Base-by-base conservation (phyloP, 1,140 invertebrate genomes). In the Diabrotica undecimpunctata region DNA sequence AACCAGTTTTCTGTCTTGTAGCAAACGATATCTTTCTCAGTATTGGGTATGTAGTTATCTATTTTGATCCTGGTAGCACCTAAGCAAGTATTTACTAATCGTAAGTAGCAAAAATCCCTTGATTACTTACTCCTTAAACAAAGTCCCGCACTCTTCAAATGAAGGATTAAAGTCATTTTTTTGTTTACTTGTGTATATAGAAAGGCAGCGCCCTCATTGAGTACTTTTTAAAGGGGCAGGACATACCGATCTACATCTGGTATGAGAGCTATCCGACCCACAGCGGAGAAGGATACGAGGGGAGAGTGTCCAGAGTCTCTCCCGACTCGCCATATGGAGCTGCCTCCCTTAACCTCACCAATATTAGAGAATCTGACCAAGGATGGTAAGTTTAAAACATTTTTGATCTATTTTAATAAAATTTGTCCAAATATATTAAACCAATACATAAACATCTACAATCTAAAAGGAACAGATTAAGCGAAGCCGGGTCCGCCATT, bases 161-260 rank as follows among this genome's bases (percentile, higher is more conserved):
- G 46, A 55, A 61, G 62, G 62, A 72, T 67, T 69, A 68, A 69
- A 65, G 68, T 70, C 61, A 66, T 72, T 72, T 72, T 72, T 70
- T 58, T 53, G 55, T 72, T 72, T 72, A 69, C 68, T 58, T 53
- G 54, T 67, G 61, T 67, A 64, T 66, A 60, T 66, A 70, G 69
- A 70, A 70, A 63, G 66, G 66, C 66, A 59, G 66, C 57, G 67
- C 69, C 69, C 66, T 70, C 66, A 70, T 70, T 68, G 69, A 70
- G 66, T 65, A 70, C 67, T 73, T 77, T 73, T 74, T 79, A 78
- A 85, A 94, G 92, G 92, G 91, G 79, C 87, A 91, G 84, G 93
- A 95, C 82, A 91, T 95, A 81, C 93, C 94, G 70, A 95, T 96
- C 80, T 96, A 95, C 84, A 96, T 96, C 81, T 96, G 94, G 94